A percentile compares a stretch with the other conserved stretches of the same genome.
These are phyloP conservation scores for Palloptera scutellata DNA, from an alignment of 2,888 invertebrate genomes.

Conservation along the genomic window DNA sequence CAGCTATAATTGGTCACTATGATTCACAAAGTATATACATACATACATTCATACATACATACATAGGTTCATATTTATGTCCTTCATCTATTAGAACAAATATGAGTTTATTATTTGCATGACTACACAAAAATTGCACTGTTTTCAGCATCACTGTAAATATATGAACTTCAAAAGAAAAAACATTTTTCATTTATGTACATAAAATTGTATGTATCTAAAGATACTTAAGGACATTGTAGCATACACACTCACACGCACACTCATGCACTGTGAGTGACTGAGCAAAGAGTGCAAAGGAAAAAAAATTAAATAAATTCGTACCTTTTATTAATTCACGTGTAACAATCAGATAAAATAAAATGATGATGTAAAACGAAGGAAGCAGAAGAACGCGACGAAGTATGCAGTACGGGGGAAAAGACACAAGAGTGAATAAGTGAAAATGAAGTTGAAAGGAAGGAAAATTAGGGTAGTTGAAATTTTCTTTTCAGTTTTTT, in stretches of 20 bases:
- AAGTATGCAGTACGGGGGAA: neutral
- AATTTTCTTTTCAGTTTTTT: neutral
- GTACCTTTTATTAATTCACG: slow-evolving; percentile 51
- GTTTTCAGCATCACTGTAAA: too few species aligned
- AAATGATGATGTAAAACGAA: slow-evolving; percentile 37
- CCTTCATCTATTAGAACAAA: too few species aligned
- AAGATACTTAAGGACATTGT: neutral
- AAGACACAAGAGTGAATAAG: neutral
- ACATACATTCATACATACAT: neutral
- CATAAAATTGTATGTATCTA: too few species aligned
- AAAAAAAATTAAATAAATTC: slow-evolving; percentile 9
- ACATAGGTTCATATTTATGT: neutral
- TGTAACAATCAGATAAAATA: slow-evolving; percentile 51
- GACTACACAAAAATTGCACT: too few species aligned
- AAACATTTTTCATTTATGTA: too few species aligned
- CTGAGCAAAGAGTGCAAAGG: neutral
- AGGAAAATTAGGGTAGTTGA: slow-evolving; percentile 2
- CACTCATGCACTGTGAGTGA: slow-evolving; percentile 3
- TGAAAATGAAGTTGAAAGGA: neutral
- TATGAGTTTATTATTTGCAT: too few species aligned
- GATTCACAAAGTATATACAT: neutral
- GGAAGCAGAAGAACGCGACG: slow-evolving; percentile 23
- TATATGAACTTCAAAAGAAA: too few species aligned
- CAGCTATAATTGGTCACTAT: neutral
- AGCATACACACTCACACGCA: slow-evolving; percentile 3